phyloP scores from a whole-genome alignment of 2,113 vertebrate species.

The Gorsachius goisagi region DNA sequence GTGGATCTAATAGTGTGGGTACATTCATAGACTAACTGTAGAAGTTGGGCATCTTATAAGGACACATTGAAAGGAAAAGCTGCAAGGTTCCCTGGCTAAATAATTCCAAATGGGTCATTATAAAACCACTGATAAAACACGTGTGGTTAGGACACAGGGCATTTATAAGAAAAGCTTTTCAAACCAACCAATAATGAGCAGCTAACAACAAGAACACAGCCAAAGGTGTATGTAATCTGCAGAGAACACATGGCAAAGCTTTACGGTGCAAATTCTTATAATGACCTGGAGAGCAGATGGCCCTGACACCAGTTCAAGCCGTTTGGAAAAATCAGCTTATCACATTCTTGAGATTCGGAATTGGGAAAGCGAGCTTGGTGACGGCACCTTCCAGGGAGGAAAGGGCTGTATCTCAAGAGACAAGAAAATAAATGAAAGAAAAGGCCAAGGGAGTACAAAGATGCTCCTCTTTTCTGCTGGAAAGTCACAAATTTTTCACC shows the following conservation, averaged over 20 bases:
- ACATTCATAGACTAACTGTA: slow-evolving; percentile 62
- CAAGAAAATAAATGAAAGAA: not conserved
- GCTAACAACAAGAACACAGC: slow-evolving; percentile 47
- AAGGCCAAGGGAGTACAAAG: not conserved
- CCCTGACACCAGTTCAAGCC: not conserved
- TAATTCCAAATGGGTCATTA: slow-evolving; percentile 73
- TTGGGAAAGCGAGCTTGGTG: accelerated
- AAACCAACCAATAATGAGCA: slow-evolving; percentile 54
- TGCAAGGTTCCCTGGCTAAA: slow-evolving; percentile 61
- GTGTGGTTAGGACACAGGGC: slow-evolving; percentile 21
- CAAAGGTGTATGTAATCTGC: slow-evolving; percentile 51
- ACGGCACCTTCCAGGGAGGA: not conserved
- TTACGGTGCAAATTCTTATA: slow-evolving; percentile 19
- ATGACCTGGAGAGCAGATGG: slow-evolving; percentile 43
- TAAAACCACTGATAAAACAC: slow-evolving; percentile 37
- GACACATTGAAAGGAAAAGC: slow-evolving; percentile 56
- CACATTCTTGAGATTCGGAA: not conserved
- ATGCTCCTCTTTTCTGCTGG: not conserved
- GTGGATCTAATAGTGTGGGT: slow-evolving; percentile 56
- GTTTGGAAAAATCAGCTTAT: not conserved
- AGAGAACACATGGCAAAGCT: slow-evolving; percentile 57
- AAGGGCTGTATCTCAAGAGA: not conserved
- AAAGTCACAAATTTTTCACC: not conserved
- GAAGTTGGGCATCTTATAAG: slow-evolving; percentile 50
- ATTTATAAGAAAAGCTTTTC: slow-evolving; percentile 38